Evolutionary conservation across 2,888 invertebrate genomes (phyloP), one percentile per base, ranked within the genome.

Genomic region (Incurvaria masculella): DNA sequence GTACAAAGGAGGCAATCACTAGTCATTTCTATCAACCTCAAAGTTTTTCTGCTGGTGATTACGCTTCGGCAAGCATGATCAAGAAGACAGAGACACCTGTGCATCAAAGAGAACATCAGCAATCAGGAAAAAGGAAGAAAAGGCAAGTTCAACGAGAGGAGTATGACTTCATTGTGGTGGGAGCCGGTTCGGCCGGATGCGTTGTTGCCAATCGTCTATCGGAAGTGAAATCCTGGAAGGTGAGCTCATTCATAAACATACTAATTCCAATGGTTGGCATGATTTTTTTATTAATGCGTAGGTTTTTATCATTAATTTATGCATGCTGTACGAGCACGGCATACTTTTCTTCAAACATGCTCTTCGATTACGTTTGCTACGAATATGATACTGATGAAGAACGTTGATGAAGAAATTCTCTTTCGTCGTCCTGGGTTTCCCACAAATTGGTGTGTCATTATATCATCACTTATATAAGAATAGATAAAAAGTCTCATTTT

Each of bases 141-240:
- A 70, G 60, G 51, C 67, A 69, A 20, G 61, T 63, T 1, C 51
- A 55, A 4, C 45, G 58, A 40, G 70, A 75, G 53, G 70, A 75
- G 42, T 83, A 68, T 58, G 86, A 85, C 57, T 88, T 84, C 54
- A 81, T 85, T 48, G 68, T 84, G 45, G 80, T 86, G 33, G 86
- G 86, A 17, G 86, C 83, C 1, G 87, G 87, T 1, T 85, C 85
- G 5, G 86, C 86, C 1, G 87, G 86, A 1, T 85, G 86, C 59
- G 86, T 86, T 21, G 59, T 86, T 17, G 86, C 86, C 1, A 86
- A 83, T 63, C 72, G 86, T 14, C 64, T 86, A 1, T 76, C 84
- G 2, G 85, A 85, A 72, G 72, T 83, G 1, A 72, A 79, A 48
- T 67, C 80, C 54, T 84, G 84, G 84, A 81, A 70, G 72, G 83